These are phyloP conservation scores for Trididemnum nubilum DNA, from an alignment of 23 tunicate species.

Conservation along the genomic window DNA sequence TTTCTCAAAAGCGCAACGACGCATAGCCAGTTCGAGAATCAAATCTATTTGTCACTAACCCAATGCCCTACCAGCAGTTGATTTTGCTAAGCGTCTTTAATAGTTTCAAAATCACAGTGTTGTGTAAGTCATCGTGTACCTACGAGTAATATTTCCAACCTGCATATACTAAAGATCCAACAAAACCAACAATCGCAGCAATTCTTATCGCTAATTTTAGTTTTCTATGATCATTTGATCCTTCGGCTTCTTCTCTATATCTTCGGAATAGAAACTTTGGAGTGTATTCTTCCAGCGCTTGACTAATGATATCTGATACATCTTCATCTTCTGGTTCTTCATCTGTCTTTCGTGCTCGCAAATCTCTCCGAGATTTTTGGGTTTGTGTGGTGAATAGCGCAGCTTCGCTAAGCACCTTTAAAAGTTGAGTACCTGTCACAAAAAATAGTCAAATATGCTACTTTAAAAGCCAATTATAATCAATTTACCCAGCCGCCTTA, in stretches of 20 bases:
- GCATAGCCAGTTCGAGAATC: no score
- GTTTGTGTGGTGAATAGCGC: neutral
- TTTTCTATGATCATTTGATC: neutral
- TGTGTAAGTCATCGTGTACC: no score
- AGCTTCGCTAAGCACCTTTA: constrained; percentile 13
- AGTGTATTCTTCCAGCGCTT: constrained; percentile 22
- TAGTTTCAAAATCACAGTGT: no score
- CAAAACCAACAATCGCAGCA: constrained; percentile 9
- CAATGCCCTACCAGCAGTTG: no score
- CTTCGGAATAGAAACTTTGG: constrained; percentile 12
- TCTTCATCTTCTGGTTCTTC: constrained; percentile 50
- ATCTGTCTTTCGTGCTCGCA: constrained; percentile 2
- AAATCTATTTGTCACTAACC: no score
- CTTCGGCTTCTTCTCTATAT: neutral
- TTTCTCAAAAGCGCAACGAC: no score
- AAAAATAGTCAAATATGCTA: no score
- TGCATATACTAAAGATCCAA: constrained; percentile 6
- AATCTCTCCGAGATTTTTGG: neutral
- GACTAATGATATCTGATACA: neutral
- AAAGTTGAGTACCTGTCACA: constrained; percentile 22
- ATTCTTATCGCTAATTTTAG: neutral
- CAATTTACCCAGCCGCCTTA: neutral
- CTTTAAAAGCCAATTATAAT: no score
- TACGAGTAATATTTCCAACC: constrained; percentile 16
- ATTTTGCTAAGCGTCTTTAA: no score